Percentiles rank a stretch among this genome's conserved stretches.
These are phyloP conservation scores for Drosophila bocki DNA, from an alignment of 1,140 invertebrate genomes.

Conservation along the genomic window DNA sequence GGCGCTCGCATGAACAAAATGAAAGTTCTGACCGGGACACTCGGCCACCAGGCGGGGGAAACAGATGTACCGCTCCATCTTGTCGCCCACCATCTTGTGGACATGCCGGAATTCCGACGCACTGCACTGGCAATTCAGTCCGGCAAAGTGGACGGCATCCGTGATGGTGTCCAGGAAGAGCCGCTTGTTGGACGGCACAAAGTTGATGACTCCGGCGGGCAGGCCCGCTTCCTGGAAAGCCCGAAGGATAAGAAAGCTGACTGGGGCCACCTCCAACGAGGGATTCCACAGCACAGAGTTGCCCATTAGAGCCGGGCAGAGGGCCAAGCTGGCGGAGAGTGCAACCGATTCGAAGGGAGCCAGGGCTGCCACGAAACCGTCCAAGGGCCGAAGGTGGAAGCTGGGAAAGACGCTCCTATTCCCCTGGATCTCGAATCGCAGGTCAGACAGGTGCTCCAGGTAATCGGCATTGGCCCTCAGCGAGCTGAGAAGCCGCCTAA, in stretches of 20 bases:
- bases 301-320: constrained; percentile 98
- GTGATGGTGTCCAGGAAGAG: constrained; percentile 97
- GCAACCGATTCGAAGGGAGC: constrained; percentile 99
- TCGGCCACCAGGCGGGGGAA: constrained; percentile 97
- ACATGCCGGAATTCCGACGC: constrained; percentile 92
- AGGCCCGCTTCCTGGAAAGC: constrained; percentile 96
- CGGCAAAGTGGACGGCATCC: constrained; percentile 92
- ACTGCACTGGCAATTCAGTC: constrained; percentile 96
- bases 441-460: constrained; percentile 89
- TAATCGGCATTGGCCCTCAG: constrained; percentile 96
- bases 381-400: constrained; percentile 91
- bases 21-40: constrained; percentile 99
- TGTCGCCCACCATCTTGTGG: constrained; percentile 95
- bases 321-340: constrained; percentile 97
- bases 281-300: constrained; percentile 99
- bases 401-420: constrained; percentile 87
- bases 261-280: constrained; percentile 97
- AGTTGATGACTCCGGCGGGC: constrained; percentile 97
- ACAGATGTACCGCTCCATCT: constrained; percentile 93
- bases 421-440: constrained; percentile 84
- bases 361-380: constrained; percentile 98
- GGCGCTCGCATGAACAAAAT: constrained; percentile 97
- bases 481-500: constrained; percentile 97
- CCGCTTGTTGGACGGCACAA: constrained; percentile 97
- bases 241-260: constrained; percentile 97